Evolutionary conservation across 2,113 vertebrate genomes (phyloP).

Genomic region (Zosterops borbonicus): DNA sequence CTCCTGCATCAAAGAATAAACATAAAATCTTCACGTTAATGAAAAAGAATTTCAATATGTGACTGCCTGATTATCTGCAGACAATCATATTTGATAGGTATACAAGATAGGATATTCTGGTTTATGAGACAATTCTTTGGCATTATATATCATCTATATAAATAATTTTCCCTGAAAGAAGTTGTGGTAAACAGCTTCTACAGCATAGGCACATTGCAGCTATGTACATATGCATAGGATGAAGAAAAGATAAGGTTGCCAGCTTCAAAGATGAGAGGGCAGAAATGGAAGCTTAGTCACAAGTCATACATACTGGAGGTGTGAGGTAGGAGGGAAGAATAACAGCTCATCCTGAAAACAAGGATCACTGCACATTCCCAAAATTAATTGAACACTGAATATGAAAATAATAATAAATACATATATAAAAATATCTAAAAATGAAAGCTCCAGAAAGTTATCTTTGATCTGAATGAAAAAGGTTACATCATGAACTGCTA

Average conservation of each 20-base stretch:
- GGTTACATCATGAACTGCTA: background rate
- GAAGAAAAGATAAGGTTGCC: slow-evolving; percentile 4
- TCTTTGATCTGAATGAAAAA: slow-evolving; percentile 8
- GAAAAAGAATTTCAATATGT: background rate
- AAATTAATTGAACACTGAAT: slow-evolving; percentile 4
- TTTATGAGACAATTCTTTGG: background rate
- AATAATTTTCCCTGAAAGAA: background rate
- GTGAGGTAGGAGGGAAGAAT: slow-evolving; percentile 58
- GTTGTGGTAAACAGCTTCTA: background rate
- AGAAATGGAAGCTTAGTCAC: slow-evolving; percentile 65
- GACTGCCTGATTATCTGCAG: background rate
- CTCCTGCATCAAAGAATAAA: background rate
- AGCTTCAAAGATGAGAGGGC: slow-evolving; percentile 31
- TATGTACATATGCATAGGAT: background rate
- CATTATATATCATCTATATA: background rate
- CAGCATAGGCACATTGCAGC: background rate
- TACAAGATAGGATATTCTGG: background rate
- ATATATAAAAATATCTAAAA: background rate
- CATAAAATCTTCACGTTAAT: background rate
- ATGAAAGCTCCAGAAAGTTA: background rate
- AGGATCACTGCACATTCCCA: background rate
- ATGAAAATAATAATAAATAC: slow-evolving; percentile 1
- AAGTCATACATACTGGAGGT: slow-evolving; percentile 58
- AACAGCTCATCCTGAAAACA: slow-evolving; percentile 53
- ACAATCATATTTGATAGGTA: background rate